Evolutionary conservation across 2,888 invertebrate species (phyloP).

Genomic region (Noctua janthe): DNA sequence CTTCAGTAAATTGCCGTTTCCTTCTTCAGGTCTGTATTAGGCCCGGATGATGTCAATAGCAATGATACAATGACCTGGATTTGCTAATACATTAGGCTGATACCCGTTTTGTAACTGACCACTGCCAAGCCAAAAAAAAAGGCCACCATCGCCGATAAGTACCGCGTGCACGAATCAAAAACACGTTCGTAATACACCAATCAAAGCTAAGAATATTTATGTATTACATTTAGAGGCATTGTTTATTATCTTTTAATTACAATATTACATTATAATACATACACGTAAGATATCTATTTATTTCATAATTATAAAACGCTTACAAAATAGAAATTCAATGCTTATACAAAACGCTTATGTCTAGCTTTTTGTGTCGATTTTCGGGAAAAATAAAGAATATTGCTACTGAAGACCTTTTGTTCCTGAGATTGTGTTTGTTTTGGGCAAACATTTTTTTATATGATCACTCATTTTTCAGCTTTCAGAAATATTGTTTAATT

Average conservation of each 20-base stretch:
- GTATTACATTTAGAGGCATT: background rate
- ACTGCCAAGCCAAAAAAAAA: background rate
- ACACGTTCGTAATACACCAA: background rate
- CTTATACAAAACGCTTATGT: background rate
- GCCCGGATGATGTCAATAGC: conserved; percentile 18
- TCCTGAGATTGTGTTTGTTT: too few relatives aligned
- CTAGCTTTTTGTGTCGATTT: too few relatives aligned
- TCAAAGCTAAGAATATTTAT: background rate
- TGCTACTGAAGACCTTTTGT: too few relatives aligned
- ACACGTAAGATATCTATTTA: background rate
- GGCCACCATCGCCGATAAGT: background rate
- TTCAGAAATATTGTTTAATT: too few relatives aligned
- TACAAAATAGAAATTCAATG: conserved; percentile 29
- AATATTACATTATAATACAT: conserved; percentile 10
- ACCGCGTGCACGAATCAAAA: background rate
- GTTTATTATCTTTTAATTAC: conserved; percentile 38
- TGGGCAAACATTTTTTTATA: too few relatives aligned
- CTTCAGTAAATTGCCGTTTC: conserved; percentile 42
- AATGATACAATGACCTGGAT: background rate
- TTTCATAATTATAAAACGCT: background rate
- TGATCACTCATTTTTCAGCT: too few relatives aligned
- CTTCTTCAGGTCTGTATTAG: background rate
- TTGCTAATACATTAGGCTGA: background rate
- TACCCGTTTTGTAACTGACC: background rate
- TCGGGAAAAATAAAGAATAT: too few relatives aligned